Conservation (phyloP, 2,113 vertebrate genomes). For the Labeo catla region DNA sequence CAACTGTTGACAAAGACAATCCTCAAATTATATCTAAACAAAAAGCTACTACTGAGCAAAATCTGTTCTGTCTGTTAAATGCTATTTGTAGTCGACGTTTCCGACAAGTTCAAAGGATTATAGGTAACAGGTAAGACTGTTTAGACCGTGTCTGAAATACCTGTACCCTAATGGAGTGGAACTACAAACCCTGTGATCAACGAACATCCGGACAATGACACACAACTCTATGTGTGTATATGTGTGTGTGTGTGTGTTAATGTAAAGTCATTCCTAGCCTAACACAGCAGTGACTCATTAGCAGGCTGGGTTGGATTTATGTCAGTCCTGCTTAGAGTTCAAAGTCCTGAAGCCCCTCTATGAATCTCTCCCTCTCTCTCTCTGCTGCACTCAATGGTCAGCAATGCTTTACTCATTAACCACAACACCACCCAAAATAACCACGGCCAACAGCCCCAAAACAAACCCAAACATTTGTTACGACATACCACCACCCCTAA, state of each 20-base stretch:
- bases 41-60: neutral
- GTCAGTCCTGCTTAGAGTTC: conserved; percentile 38
- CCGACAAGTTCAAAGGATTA: neutral
- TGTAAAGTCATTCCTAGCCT: conserved; percentile 1
- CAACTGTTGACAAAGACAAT: neutral
- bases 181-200: conserved; percentile 16
- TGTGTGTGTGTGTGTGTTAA: neutral
- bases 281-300: conserved; percentile 45
- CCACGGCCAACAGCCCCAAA: neutral
- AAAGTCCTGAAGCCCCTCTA: conserved; percentile 48
- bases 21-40: neutral
- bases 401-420: conserved; percentile 53
- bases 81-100: neutral
- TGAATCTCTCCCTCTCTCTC: conserved; percentile 5
- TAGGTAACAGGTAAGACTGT: conserved; percentile 4
- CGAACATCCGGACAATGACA: neutral
- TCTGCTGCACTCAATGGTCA: neutral
- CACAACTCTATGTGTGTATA: neutral
- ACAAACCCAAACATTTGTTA: conserved; percentile 17
- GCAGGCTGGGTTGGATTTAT: conserved; percentile 18
- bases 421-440: conserved; percentile 34
- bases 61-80: neutral
- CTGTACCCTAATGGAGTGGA: conserved; percentile 27
- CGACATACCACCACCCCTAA: neutral
- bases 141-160: conserved; percentile 38